Evolutionary conservation across 2,888 invertebrate genomes (phyloP), one percentile per base, ranked within the genome.

Genomic region (Alentia gelatinosa): DNA sequence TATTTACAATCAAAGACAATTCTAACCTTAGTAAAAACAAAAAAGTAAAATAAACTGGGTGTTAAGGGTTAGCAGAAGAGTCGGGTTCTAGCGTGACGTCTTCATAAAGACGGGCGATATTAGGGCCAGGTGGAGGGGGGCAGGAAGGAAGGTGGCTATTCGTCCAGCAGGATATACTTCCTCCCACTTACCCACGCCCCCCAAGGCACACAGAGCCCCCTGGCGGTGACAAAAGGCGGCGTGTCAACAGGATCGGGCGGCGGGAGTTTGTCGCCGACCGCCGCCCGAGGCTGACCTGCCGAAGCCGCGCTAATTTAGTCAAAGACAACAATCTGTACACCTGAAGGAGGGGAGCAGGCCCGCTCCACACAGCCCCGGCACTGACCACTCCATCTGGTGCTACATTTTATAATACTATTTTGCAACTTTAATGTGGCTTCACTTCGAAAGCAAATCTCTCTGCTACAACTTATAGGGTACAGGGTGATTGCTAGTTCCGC

Each of bases 291-390:
- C 56, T 1, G 56, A n/a, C 56, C n/a, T 1, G 12, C 23, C 23
- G 56, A n/a, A 1, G 56, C 5, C 3, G 19, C 5, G 19, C 19
- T 4, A 56, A 56, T 56, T 56, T 12, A n/a, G 19, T 63, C 63
- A 63, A 68, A 68, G 68, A 68, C 68, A 68, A 68, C 68, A 68
- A 68, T 30, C 68, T 26, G 30, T 30, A 68, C 68, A 68, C 68
- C 68, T 68, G 68, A 68, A 68, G 12, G 68, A 30, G 23, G 56
- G 12, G n/a, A 19, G 23, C 56, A n/a, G n/a, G n/a, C n/a, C n/a
- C n/a, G n/a, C n/a, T n/a, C n/a, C n/a, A n/a, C n/a, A n/a, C n/a
- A n/a, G n/a, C n/a, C n/a, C n/a, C n/a, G n/a, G n/a, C n/a, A n/a
- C n/a, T n/a, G n/a, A n/a, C n/a, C n/a, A n/a, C n/a, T n/a, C n/a